Percentiles rank a stretch among this genome's conserved stretches.
phyloP scores from a whole-genome alignment of 2,888 invertebrate species.

The Agonopterix subpropinquella region DNA sequence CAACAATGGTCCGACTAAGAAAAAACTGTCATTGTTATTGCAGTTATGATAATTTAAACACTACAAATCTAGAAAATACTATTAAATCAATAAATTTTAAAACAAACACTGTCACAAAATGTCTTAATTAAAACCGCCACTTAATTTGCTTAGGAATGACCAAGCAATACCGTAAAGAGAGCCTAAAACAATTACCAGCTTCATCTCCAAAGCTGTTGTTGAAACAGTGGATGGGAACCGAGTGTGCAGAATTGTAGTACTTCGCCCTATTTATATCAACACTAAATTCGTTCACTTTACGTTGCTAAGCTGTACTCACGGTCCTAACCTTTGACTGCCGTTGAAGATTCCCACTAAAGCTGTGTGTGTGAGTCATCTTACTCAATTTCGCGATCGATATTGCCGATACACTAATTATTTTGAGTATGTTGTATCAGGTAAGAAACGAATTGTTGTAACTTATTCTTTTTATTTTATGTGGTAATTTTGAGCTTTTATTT shows the following conservation, averaged over 20 bases:
- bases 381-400: conserved; percentile 56
- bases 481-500: too few relatives aligned
- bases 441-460: background rate
- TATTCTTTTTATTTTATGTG: background rate
- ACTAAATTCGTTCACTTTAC: conserved; percentile 60
- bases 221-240: conserved; percentile 38
- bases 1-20: too few relatives aligned
- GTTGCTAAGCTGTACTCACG: conserved; percentile 45
- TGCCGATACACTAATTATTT: conserved; percentile 58
- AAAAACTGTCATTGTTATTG: too few relatives aligned
- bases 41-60: too few relatives aligned
- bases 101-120: too few relatives aligned
- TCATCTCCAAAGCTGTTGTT: conserved; percentile 60
- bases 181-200: conserved; percentile 53
- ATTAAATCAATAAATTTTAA: too few relatives aligned
- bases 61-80: too few relatives aligned
- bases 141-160: too few relatives aligned
- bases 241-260: conserved; percentile 43
- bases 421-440: conserved; percentile 4
- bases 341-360: conserved; percentile 22
- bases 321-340: conserved; percentile 64
- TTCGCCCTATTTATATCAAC: conserved; percentile 65
- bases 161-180: background rate
- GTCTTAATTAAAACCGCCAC: too few relatives aligned
- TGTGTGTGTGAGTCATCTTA: conserved; percentile 34